These are phyloP conservation scores for cattle (Bos taurus) DNA, from an alignment of 2,113 vertebrate genomes.

Conservation along the genomic window DNA sequence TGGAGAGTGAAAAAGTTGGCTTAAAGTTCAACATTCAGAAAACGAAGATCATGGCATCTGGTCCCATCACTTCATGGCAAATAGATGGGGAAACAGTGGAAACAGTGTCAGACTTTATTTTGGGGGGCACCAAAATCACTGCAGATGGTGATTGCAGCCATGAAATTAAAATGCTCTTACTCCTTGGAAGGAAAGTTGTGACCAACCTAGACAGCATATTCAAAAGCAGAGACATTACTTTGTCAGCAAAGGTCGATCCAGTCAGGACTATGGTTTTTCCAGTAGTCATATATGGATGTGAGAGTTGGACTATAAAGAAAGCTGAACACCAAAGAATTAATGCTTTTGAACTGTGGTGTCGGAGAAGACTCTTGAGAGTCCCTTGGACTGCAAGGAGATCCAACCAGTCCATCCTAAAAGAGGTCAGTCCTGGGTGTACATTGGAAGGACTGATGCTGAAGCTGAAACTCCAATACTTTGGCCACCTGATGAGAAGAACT, in stretches of 20 bases:
- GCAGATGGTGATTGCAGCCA: not conserved
- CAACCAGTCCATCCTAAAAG: not conserved
- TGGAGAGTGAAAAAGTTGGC: not conserved
- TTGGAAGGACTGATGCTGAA: not conserved
- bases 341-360: not conserved
- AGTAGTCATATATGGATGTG: not conserved
- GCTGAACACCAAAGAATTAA: not conserved
- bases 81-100: not conserved
- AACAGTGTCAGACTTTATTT: not conserved
- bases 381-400: not conserved
- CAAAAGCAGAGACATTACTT: not conserved
- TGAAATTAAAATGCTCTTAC: not conserved
- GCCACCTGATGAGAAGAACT: not conserved
- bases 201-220: not conserved
- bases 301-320: not conserved
- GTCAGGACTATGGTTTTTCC: not conserved
- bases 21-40: not conserved
- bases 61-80: not conserved
- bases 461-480: not conserved
- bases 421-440: not conserved
- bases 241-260: not conserved
- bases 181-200: not conserved
- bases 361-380: not conserved
- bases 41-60: not conserved
- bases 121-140: rapidly evolving